These are phyloP conservation scores for Tiliqua scincoides DNA, from an alignment of 2,113 vertebrate genomes.

Conservation along the genomic window DNA sequence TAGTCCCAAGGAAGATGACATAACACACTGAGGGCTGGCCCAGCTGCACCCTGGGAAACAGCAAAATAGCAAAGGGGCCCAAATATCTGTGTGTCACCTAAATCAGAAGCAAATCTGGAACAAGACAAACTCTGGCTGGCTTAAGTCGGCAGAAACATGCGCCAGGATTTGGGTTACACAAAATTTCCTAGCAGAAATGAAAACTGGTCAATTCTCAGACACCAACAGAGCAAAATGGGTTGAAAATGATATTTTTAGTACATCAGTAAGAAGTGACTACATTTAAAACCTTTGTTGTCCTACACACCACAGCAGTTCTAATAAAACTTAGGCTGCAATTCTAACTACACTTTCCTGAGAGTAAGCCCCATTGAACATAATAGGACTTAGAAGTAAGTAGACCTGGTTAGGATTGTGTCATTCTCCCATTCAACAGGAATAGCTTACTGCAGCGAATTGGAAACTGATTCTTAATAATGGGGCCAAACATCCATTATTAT, in stretches of 20 bases:
- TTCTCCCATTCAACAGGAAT: background rate
- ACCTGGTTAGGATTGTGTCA: too few relatives aligned
- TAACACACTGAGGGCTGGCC: background rate
- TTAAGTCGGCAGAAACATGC: background rate
- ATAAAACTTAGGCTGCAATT: too few relatives aligned
- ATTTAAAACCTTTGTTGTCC: background rate
- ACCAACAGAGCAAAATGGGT: background rate
- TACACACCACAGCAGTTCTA: background rate
- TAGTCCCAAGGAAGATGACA: background rate
- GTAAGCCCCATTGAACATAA: too few relatives aligned
- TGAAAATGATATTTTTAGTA: background rate
- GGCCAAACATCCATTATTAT: too few relatives aligned
- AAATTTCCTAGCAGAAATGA: background rate
- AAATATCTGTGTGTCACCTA: background rate
- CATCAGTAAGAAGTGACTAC: background rate
- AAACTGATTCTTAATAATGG: background rate
- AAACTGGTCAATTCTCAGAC: background rate
- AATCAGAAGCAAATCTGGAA: background rate
- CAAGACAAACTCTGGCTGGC: too few relatives aligned
- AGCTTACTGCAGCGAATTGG: background rate
- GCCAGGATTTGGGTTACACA: background rate
- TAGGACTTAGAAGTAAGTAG: too few relatives aligned
- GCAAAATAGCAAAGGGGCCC: background rate
- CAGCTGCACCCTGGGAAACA: too few relatives aligned
- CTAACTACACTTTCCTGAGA: too few relatives aligned